Base-by-base conservation (phyloP, 1,140 invertebrate genomes). In the Trichomalopsis sarcophagae region DNA sequence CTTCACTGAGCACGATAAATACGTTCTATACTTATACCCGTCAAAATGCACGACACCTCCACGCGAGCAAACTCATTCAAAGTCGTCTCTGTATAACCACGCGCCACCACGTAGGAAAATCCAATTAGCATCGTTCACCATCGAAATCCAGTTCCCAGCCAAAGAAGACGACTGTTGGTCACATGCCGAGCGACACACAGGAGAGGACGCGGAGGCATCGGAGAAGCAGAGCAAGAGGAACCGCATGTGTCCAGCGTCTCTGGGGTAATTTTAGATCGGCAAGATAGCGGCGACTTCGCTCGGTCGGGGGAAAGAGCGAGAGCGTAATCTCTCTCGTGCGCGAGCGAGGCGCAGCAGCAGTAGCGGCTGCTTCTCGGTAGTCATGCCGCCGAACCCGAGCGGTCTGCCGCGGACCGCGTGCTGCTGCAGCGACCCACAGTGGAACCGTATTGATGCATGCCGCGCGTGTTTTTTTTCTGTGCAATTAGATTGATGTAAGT, bases 251-350 rank as follows among this genome's bases (percentile, higher is more conserved):
- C 74, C 81, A 82, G 50, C 79, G 87, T 86, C 87, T 89, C 89
- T 79, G 73, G 84, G 86, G 87, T 91, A 91, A 91, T 90, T 91
- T 91, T 91, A 91, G 90, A 91, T 90, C 86, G 88, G 87, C 86
- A 87, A 90, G 90, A 91, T 91, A 91, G 76, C 91, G 91, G 13
- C 92, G 91, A 69, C 73, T 86, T 33, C 84, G 83, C 81, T 62
- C 55, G 81, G 81, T 78, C 27, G 76, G 23, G 85, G 50, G 66
- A 79, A 71, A 76, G 33, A 87, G 86, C 76, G 47, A 71, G 66
- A 84, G 14, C 33, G 44, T 77, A 77, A 47, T 77, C 75, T 77
- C 73, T 5, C 36, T 11, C 74, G 74, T 11, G 14, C 30, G 33
- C 33, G 33, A 36, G 69, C 23, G 69, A 71, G 23, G 23, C 27